Base-by-base conservation (phyloP, 2,888 invertebrate genomes). In the Thera britannica region DNA sequence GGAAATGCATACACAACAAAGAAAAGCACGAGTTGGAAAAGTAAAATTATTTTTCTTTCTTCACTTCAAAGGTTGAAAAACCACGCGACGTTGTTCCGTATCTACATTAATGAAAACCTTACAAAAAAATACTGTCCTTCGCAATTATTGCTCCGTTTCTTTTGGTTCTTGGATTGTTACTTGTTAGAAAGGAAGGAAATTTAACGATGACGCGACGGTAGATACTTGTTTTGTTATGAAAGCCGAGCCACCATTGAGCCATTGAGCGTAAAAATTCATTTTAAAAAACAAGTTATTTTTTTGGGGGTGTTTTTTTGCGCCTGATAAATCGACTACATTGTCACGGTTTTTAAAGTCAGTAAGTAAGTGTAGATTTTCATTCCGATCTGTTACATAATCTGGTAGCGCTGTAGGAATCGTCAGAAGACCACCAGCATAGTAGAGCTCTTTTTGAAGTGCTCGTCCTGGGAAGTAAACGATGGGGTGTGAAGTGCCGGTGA, bases 41-140 rank as follows among this genome's bases (percentile, higher is more conserved):
- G 41, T 41, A 41, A 41, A 7, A 5, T 41, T 41, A 0, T 2
- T 41, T 41, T 5, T 41, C 5, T 41, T 41, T 41, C 41, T 38
- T 38, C 5, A 7, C 5, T 7, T 41, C 1, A 41, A 7, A 7
- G 1, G 41, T 7, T 3, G 8, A 52, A 52, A 34, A 51, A 8
- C 9, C 34, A 34, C 52, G 34, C 2, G 52, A 9, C 34, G 23
- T 34, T 34, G 3, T 34, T 52, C 8, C 52, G 44, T 52, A 65
- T 65, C 52, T 75, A 77, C 75, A 81, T 80, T 81, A 80, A 80
- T 80, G 77, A 75, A 58, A 58, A 63, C 65, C 52, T 72, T 66
- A 66, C 72, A 68, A 67, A 65, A 60, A 58, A 54, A 55, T 67
- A 54, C 62, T 63, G 74, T 66, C 73, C 73, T 77, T 78, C 74